Conservation (phyloP, 2,797 vertebrate genomes). For the Hydrocynus forskahlii region DNA sequence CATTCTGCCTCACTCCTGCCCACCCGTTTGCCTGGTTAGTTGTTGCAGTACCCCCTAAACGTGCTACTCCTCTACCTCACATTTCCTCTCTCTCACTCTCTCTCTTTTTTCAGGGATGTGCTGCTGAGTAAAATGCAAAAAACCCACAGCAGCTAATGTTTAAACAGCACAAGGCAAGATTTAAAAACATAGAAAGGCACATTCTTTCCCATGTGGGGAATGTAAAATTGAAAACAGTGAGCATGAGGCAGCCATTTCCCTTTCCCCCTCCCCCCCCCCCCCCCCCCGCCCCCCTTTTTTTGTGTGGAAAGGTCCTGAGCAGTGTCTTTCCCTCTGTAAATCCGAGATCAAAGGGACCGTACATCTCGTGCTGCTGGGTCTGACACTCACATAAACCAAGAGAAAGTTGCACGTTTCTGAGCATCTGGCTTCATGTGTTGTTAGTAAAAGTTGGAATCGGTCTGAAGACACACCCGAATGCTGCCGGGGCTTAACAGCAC, state of each 20-base stretch:
- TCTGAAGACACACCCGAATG: constrained; percentile 7
- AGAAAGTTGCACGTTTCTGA: constrained; percentile 39
- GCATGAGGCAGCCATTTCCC: constrained; percentile 17
- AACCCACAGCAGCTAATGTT: constrained; percentile 20
- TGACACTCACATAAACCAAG: constrained; percentile 35
- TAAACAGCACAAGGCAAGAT: constrained; percentile 41
- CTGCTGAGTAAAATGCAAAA: constrained; percentile 33
- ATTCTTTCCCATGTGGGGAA: constrained; percentile 54
- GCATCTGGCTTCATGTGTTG: constrained; percentile 22
- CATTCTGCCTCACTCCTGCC: neutral
- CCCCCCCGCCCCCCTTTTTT: neutral
- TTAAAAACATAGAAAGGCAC: constrained; percentile 44
- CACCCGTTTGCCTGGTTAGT: neutral
- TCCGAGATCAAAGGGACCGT: constrained; percentile 14
- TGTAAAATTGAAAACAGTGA: constrained; percentile 54
- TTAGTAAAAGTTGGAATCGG: constrained; percentile 20
- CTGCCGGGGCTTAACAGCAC: neutral
- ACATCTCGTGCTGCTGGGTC: constrained; percentile 25
- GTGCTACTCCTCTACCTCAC: neutral
- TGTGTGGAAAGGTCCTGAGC: constrained; percentile 25
- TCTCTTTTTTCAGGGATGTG: constrained; percentile 15
- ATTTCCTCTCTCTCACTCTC: neutral
- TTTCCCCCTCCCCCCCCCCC: no score
- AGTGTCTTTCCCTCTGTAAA: constrained; percentile 25
- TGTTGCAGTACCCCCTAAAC: neutral